Evolutionary conservation across 2,797 vertebrate genomes (phyloP), one percentile per base, ranked within the genome.

Genomic region (Poeciliopsis gracilis): DNA sequence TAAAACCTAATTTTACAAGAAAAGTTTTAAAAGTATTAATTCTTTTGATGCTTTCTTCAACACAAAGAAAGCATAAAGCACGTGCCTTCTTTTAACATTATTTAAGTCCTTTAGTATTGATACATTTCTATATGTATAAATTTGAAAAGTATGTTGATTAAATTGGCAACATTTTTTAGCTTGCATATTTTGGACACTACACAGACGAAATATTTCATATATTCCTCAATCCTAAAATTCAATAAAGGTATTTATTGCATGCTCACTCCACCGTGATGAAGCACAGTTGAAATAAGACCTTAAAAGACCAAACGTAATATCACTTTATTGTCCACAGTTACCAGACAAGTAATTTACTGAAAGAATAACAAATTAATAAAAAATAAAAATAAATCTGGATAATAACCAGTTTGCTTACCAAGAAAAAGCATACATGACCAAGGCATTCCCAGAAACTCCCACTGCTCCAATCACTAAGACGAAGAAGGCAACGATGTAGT

Each of bases 391-490:
- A 12, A 73, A 2, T 7, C 6, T 41, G 41, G 45, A 18, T 73
- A 61, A 20, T 67, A 67, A 38, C 12, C 30, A 74, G 36, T 20
- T 55, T 51, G 18, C 94, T 84, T 88, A 96, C 95, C 95, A 95
- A 88, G 89, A 94, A 82, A 96, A 96, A 45, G 96, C 95, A 2
- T 95, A 96, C 88, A 96, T 95, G 81, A 96, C 96, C 86, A 96
- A 89, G 16, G 92, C 89, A 12, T 96, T 96, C 9, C 96, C 96
- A 12, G 90, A 87, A 4, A 96, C 90, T 0, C 96, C 96, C 2
- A 96, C 77, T 10, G 94, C 84, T 36, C 95, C 96, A 6, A 96
- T 96, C 76, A 96, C 86, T 23, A 93, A 81, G 72, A 96, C 95
- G 36, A 96, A 95, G 80, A 95, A 95, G 71, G 95, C 95, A 51